Evolutionary conservation across 2,888 invertebrate species (phyloP).

Genomic region (Chloroclysta siterata): DNA sequence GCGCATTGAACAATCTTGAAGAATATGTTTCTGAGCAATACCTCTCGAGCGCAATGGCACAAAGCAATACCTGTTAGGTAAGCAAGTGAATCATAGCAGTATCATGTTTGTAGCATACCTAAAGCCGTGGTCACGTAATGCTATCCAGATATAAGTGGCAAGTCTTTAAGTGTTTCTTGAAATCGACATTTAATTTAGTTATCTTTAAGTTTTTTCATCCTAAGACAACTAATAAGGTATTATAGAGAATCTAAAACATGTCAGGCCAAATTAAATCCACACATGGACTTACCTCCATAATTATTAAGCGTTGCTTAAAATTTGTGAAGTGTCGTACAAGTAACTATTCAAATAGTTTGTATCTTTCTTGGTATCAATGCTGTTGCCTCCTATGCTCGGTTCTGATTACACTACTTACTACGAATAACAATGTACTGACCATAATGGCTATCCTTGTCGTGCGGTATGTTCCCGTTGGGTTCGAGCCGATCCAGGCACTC

Average conservation of each 20-base stretch:
- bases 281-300: no score
- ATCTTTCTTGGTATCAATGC: not conserved
- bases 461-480: constrained; percentile 96
- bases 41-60: constrained; percentile 11
- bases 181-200: not conserved
- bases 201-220: no score
- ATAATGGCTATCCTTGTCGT: constrained; percentile 90
- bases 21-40: constrained; percentile 10
- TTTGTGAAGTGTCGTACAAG: not conserved
- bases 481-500: constrained; percentile 97
- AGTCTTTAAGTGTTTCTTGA: no score
- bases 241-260: no score
- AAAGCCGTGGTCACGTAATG: constrained; percentile 15
- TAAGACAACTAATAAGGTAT: no score
- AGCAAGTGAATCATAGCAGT: constrained; percentile 21
- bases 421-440: constrained; percentile 56
- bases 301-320: no score
- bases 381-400: not conserved
- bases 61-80: constrained; percentile 22
- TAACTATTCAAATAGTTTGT: not conserved
- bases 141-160: constrained; percentile 13
- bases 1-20: constrained; percentile 20
- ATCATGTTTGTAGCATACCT: constrained; percentile 11
- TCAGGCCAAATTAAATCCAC: no score
- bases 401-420: constrained; percentile 8